Evolutionary conservation across 2,113 vertebrate genomes (phyloP).

Genomic region (Lagenorhynchus albirostris): DNA sequence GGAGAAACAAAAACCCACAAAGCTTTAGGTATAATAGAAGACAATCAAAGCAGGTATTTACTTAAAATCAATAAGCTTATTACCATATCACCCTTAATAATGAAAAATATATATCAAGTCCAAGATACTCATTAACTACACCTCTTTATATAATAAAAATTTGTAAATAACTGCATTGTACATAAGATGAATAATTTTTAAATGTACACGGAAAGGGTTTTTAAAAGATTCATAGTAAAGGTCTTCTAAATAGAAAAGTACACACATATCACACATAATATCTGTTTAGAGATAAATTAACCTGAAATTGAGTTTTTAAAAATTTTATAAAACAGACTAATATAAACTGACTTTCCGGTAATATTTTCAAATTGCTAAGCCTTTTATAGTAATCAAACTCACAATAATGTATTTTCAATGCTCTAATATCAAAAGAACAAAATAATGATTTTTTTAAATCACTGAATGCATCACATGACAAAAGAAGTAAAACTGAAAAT

Average conservation of each 20-base stretch:
- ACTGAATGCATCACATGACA: neutral
- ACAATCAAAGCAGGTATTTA: neutral
- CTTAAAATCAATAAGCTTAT: neutral
- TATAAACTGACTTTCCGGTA: neutral
- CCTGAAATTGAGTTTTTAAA: neutral
- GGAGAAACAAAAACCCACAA: neutral
- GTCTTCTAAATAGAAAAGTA: neutral
- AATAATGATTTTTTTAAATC: neutral
- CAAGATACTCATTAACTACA: neutral
- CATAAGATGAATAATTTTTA: neutral
- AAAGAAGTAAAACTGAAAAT: neutral
- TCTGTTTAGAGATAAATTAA: neutral
- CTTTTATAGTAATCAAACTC: neutral
- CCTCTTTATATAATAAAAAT: neutral
- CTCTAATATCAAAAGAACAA: neutral
- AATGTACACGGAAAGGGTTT: neutral
- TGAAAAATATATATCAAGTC: neutral
- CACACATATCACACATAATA: neutral
- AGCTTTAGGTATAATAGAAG: neutral
- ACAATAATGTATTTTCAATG: neutral
- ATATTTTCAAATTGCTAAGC: neutral
- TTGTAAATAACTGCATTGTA: neutral
- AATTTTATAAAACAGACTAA: neutral
- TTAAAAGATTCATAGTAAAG: neutral
- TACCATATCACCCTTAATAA: neutral